Base-by-base conservation (phyloP, 2,888 invertebrate species). In the Trypoxylon attenuatum region DNA sequence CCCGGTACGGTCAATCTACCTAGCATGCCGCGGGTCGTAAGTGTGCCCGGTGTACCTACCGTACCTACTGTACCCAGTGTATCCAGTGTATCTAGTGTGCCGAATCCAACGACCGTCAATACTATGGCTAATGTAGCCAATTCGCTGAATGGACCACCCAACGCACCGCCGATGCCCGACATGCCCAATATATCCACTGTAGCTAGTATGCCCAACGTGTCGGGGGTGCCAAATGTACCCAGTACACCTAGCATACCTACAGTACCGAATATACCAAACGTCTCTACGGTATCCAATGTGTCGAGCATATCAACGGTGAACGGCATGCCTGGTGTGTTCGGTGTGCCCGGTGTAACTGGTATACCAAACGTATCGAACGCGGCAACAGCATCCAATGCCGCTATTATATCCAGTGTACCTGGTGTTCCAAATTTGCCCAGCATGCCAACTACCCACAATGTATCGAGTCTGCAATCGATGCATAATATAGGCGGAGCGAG, bases 261-360 rank as follows among this genome's bases (percentile, higher is more conserved):
- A 3, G 56, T 73, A n/a, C 46, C 72, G 13, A 75, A 59, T 51
- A 69, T 76, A 13, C 61, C 82, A 0, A 71, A 54, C 19, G 72
- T 82, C 47, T 5, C 76, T 50, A 15, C 89, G 92, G 60, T 91
- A n/a, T n/a, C n/a, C 8, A 69, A 55, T 1, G 90, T 93, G 59
- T 91, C 92, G 0, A 90, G 55, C 1, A 90, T 93, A 59, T 91
- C 92, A 0, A 90, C 91, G 8, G 92, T 77, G 13, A 50, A 73
- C 5, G 66, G 58, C 18, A 60, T 77, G 13, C 62, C 73, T 2
- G 66, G 68, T 8, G 59, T 81, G 2, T 69, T 74, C 10, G 63
- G 70, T 29, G 67, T 82, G 8, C 63, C 78, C 43, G 73, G 68
- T 42, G 74, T 80, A 8, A 61, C 78, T 42, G 73, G 68, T 42